Evolutionary conservation across 2,888 invertebrate genomes (phyloP), one percentile per base, ranked within the genome.

Genomic region (Machimus rusticus): DNA sequence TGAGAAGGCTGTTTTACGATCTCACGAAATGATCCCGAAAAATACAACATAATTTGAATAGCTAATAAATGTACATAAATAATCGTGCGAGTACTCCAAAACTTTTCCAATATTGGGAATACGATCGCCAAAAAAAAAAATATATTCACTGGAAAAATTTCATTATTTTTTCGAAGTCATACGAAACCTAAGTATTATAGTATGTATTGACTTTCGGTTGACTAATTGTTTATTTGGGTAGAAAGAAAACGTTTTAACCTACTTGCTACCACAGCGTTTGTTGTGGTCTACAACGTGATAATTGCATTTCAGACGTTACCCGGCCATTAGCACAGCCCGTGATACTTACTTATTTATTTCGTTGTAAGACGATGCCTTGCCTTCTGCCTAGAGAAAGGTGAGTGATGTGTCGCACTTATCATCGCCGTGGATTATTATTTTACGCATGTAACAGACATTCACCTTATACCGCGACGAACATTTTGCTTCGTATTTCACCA

Each of bases 241-340:
- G 43, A 76, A 77, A 78, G 78, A 78, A 78, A 78, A 43, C 43
- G 37, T n/a, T 78, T 39, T 43, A 78, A 43, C 78, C 78, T 28
- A 78, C 37, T 78, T 78, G 66, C 39, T 78, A 37, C n/a, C 76
- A 77, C 37, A 39, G n/a, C 39, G 37, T 77, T 74, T 23, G 39
- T n/a, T 77, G 78, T 78, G 78, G 16, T 14, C 23, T 12, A 78
- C 78, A 78, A 78, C 43, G 78, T 78, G 78, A 78, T 78, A 78
- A 23, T 43, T 78, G 43, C 16, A 34, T 19, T 43, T 23, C 43
- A 78, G 37, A 78, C 78, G 37, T 43, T 78, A 78, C 78, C 37
- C 16, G 34, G 77, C 34, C 78, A 78, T 78, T 78, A 78, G 43
- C 78, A 78, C 78, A 43, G 43, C 12, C 78, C 78, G 78, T 78